phyloP scores from a whole-genome alignment of 2,113 vertebrate genomes.

The Gavia stellata region DNA sequence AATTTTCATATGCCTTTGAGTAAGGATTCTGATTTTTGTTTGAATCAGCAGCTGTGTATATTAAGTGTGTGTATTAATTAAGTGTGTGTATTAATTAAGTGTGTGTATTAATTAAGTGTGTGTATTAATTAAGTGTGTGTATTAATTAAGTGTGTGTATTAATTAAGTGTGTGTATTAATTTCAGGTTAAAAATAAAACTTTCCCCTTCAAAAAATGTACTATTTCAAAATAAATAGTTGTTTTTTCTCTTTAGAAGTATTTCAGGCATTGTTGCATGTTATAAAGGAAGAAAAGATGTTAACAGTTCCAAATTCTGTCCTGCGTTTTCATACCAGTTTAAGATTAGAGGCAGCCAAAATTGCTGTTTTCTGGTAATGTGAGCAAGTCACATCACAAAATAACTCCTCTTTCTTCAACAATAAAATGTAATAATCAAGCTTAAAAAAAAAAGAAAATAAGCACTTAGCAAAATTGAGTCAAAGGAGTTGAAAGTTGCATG shows the following conservation, averaged over 20 bases:
- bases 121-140: no score
- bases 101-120: no score
- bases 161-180: not conserved
- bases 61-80: no score
- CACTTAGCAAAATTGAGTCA: not conserved
- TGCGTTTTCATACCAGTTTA: not conserved
- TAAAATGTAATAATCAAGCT: not conserved
- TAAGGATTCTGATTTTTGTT: not conserved
- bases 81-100: no score
- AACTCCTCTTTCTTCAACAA: not conserved
- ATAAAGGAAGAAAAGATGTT: not conserved
- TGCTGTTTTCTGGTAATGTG: not conserved
- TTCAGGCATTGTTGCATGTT: not conserved
- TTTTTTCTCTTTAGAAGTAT: not conserved
- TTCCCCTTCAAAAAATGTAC: not conserved
- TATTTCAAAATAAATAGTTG: not conserved
- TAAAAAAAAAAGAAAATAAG: not conserved
- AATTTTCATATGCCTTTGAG: not conserved
- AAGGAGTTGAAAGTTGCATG: not conserved
- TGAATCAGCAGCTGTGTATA: not conserved
- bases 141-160: no score
- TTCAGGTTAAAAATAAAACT: not conserved
- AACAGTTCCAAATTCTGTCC: not conserved
- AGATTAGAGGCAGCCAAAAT: not conserved
- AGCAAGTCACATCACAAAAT: not conserved